phyloP scores from a whole-genome alignment of 2,113 vertebrate species.

The Megaptera novaeangliae region DNA sequence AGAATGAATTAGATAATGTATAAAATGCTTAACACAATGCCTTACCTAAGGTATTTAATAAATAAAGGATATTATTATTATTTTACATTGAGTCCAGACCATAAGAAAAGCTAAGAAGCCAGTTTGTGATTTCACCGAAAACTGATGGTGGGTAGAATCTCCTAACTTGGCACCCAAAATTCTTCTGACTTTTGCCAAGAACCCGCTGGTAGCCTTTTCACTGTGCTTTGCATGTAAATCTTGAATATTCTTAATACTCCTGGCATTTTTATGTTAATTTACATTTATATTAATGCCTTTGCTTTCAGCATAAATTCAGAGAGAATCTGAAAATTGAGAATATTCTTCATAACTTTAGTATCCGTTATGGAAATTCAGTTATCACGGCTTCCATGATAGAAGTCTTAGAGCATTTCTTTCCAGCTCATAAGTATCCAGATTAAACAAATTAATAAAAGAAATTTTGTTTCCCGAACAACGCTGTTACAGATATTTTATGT shows the following conservation, averaged over 20 bases:
- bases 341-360: neutral
- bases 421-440: neutral
- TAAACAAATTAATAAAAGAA: constrained; percentile 14
- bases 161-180: neutral
- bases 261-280: neutral
- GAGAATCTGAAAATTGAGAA: neutral
- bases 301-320: constrained; percentile 11
- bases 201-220: neutral
- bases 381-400: neutral
- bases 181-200: neutral
- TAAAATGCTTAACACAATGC: neutral
- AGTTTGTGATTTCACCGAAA: neutral
- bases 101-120: neutral
- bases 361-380: neutral
- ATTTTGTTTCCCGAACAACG: neutral
- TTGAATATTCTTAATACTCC: neutral
- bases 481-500: neutral
- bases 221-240: neutral
- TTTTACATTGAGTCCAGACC: neutral
- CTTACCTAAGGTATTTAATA: neutral
- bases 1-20: neutral
- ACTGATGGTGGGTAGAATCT: neutral
- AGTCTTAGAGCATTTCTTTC: neutral
- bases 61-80: neutral
- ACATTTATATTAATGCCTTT: neutral